Evolutionary conservation across 2,113 vertebrate genomes (phyloP).

Genomic region (Vulpes lagopus): DNA sequence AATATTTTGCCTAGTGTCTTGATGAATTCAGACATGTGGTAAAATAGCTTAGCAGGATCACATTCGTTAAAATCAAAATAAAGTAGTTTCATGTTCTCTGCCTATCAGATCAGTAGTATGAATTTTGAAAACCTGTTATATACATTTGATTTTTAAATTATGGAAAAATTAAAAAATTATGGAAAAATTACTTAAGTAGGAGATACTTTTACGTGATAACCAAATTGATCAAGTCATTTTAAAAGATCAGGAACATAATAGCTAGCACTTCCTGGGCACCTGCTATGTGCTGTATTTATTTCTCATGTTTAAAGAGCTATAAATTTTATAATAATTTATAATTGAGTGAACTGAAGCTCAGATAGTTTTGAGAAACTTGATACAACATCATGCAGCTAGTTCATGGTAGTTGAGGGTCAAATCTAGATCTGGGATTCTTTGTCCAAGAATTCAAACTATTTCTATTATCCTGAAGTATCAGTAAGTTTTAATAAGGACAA

Average conservation of each 20-base stretch:
- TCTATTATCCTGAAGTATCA: not conserved
- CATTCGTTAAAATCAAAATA: conserved; percentile 44
- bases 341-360: not conserved
- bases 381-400: not conserved
- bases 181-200: not conserved
- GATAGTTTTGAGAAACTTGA: not conserved
- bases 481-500: not conserved
- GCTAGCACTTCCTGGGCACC: not conserved
- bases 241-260: not conserved
- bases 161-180: conserved; percentile 6
- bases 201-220: conserved; percentile 4
- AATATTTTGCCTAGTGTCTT: conserved; percentile 4
- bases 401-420: not conserved
- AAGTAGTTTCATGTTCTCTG: not conserved
- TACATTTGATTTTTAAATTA: conserved; percentile 40
- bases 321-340: not conserved
- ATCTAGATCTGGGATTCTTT: not conserved
- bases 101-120: not conserved
- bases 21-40: not conserved
- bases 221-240: conserved; percentile 30
- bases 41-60: conserved; percentile 1
- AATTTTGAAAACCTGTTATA: not conserved
- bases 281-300: not conserved
- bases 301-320: conserved; percentile 15
- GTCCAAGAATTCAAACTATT: not conserved